Percentiles rank a stretch among this genome's conserved stretches.
Evolutionary conservation across 2,797 vertebrate species (phyloP).

Genomic region (Chelon labrosus): DNA sequence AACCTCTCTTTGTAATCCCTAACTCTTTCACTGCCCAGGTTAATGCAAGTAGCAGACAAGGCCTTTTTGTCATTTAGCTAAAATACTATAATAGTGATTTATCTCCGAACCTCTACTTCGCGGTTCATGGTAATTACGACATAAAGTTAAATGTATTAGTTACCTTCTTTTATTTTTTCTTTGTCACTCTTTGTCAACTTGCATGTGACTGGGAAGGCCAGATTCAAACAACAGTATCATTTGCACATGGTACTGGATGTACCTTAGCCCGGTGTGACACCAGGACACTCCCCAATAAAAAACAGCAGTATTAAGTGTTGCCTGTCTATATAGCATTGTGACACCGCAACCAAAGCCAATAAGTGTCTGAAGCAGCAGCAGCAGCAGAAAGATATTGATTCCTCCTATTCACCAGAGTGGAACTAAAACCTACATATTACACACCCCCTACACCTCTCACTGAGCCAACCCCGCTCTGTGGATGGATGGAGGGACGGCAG

Average conservation of each 20-base stretch:
- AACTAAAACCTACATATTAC: slow-evolving; percentile 86
- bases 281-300: slow-evolving; percentile 59
- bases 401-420: slow-evolving; percentile 82
- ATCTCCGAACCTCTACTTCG: slow-evolving; percentile 9
- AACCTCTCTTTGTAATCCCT: slow-evolving; percentile 47
- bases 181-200: neutral
- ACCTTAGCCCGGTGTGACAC: slow-evolving; percentile 52
- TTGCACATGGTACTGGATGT: slow-evolving; percentile 38
- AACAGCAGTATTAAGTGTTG: slow-evolving; percentile 75
- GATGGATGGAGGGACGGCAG: slow-evolving; percentile 43
- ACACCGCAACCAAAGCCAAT: slow-evolving; percentile 81
- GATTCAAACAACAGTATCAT: slow-evolving; percentile 18
- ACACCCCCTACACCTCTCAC: slow-evolving; percentile 71
- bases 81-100: slow-evolving; percentile 22
- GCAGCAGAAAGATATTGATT: slow-evolving; percentile 80
- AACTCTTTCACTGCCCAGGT: slow-evolving; percentile 22
- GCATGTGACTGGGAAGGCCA: neutral
- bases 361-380: slow-evolving; percentile 78
- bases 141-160: slow-evolving; percentile 8
- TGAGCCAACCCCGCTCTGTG: slow-evolving; percentile 46
- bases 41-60: slow-evolving; percentile 31
- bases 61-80: neutral
- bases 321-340: slow-evolving; percentile 79
- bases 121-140: neutral
- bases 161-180: neutral